Percentiles rank a stretch among this genome's conserved stretches.
Conservation (phyloP, 1,140 invertebrate genomes). For the Dreissena rostriformis region DNA sequence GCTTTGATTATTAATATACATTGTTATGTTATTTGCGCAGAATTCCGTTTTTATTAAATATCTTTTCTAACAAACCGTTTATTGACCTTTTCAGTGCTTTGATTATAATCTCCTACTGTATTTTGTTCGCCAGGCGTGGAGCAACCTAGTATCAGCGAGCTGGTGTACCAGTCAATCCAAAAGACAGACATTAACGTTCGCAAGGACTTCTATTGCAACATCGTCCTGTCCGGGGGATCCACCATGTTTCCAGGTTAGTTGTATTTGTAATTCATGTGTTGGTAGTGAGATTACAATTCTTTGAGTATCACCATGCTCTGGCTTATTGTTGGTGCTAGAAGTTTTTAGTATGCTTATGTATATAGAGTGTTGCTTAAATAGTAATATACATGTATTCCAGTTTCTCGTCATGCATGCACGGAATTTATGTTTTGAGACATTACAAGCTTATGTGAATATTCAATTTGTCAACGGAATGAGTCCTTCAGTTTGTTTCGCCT, state of each 20-base stretch:
- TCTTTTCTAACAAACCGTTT: background rate
- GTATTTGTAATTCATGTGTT: too few species aligned
- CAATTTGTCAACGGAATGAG: too few species aligned
- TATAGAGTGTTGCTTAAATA: too few species aligned
- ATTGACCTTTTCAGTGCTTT: background rate
- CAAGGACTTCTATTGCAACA: conserved; percentile 56
- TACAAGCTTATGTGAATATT: too few species aligned
- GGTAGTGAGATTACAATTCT: too few species aligned
- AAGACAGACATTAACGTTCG: conserved; percentile 71
- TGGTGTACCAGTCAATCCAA: conserved; percentile 94
- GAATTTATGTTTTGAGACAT: too few species aligned
- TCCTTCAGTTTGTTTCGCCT: too few species aligned
- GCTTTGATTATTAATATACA: background rate
- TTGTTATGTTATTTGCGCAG: background rate
- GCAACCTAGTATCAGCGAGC: conserved; percentile 68
- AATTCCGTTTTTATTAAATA: background rate
- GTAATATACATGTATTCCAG: too few species aligned
- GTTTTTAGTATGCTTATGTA: too few species aligned
- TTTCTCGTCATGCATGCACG: too few species aligned
- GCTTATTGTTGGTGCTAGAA: too few species aligned
- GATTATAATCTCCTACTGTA: background rate
- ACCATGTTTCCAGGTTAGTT: conserved; percentile 61
- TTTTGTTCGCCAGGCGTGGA: conserved; percentile 34
- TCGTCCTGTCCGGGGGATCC: conserved; percentile 59
- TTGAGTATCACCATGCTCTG: too few species aligned